phyloP scores from a whole-genome alignment of 2,888 invertebrate genomes.

The Cheiracanthium punctorium region DNA sequence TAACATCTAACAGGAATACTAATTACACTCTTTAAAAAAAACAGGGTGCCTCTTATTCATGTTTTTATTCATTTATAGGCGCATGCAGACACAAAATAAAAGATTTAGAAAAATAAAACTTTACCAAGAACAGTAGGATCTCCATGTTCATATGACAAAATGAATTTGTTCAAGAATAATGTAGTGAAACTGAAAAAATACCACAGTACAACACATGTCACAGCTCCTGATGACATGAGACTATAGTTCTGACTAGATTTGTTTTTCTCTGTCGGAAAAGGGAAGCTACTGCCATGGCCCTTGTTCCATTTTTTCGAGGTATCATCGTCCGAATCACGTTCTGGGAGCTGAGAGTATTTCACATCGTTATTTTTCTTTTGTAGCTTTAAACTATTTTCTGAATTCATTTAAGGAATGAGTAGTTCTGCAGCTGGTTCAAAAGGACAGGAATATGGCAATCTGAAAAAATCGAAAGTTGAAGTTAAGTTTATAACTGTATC shows the following conservation, averaged over 20 bases:
- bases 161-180: slow-evolving; percentile 86
- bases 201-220: too few species aligned
- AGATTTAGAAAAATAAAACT: too few species aligned
- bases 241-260: background rate
- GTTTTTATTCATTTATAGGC: too few species aligned
- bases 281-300: background rate
- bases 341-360: background rate
- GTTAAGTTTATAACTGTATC: too few species aligned
- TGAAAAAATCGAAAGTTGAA: too few species aligned
- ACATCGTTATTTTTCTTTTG: background rate
- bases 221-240: too few species aligned
- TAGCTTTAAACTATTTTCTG: background rate
- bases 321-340: background rate
- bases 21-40: too few species aligned
- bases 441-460: too few species aligned
- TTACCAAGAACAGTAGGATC: slow-evolving; percentile 85
- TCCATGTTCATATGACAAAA: slow-evolving; percentile 83
- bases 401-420: too few species aligned
- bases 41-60: too few species aligned
- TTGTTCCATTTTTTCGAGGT: background rate
- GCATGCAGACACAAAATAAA: too few species aligned
- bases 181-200: slow-evolving; percentile 87
- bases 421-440: too few species aligned
- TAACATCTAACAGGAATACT: slow-evolving; percentile 10
- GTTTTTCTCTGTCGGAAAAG: background rate